Evolutionary conservation across 2,113 vertebrate genomes (phyloP), one percentile per base, ranked within the genome.

Genomic region (Embiotoca jacksoni): DNA sequence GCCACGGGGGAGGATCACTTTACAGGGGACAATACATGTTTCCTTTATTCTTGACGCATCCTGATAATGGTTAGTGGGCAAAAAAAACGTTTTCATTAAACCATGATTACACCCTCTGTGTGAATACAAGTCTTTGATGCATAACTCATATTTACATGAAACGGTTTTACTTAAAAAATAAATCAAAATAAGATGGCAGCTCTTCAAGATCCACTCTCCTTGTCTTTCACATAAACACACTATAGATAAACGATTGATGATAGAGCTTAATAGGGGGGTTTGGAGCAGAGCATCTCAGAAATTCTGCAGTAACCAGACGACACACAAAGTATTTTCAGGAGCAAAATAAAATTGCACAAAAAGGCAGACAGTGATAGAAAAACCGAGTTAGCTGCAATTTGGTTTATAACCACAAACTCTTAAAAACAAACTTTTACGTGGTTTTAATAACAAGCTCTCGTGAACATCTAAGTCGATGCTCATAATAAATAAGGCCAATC

Each of bases 1-100:
- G 72, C 80, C 68, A 71, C 46, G 3, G 23, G 33, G 66, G 37
- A 79, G 63, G 67, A 82, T 91, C 57, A 32, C 16, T 79, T 93
- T 87, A 87, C 83, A 59, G 62, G 53, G 3, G n/a, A 53, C 72
- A 72, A 86, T 58, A 41, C 14, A 74, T 9, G 77, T 67, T 87
- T 61, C 7, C 86, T 57, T 47, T 61, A 68, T 52, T 81, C 65
- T 37, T 50, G 47, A 64, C 78, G 46, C 62, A 72, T 47, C 73
- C 52, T 54, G 53, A 77, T 82, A 69, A 73, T 78, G 74, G 84
- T 81, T 72, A 81, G 72, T 62, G 54, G 41, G 67, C 76, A 81
- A 85, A 32, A 32, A 16, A 67, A 36, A 53, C 80, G 36, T 30
- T 65, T 54, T 68, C 33, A 59, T 72, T 87, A 85, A 63, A 73